phyloP scores from a whole-genome alignment of 2,888 invertebrate species.

The Didymodactylos carnosus region DNA sequence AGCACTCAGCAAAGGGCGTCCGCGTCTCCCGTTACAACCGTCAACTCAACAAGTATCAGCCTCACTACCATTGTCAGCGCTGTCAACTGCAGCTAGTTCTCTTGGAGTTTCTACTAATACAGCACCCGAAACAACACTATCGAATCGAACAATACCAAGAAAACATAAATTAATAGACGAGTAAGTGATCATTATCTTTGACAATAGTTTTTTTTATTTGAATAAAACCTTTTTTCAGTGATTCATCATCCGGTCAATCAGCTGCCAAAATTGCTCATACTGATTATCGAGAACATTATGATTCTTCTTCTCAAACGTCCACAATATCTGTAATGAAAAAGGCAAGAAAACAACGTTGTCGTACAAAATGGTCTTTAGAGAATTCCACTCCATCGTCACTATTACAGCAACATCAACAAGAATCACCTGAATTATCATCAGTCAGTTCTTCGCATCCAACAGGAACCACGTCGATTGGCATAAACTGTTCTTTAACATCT shows the following conservation, averaged over 20 bases:
- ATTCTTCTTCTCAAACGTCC: too few relatives aligned
- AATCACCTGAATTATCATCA: background rate
- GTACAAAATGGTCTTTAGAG: too few relatives aligned
- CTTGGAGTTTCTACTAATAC: background rate
- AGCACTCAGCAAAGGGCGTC: background rate
- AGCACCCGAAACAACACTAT: background rate
- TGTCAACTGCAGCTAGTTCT: background rate
- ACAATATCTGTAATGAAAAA: too few relatives aligned
- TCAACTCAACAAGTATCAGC: background rate
- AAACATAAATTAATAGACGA: background rate
- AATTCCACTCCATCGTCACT: too few relatives aligned
- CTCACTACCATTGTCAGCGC: background rate
- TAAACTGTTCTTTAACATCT: too few relatives aligned
- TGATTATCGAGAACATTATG: background rate
- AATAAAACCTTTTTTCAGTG: background rate
- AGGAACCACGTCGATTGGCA: background rate
- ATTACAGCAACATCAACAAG: too few relatives aligned
- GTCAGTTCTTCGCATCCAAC: background rate
- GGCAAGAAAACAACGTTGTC: too few relatives aligned
- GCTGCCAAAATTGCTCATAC: background rate
- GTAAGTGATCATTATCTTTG: background rate
- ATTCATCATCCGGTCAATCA: background rate
- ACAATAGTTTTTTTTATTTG: background rate
- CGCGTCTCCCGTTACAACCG: background rate
- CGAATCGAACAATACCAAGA: background rate